Base-by-base conservation (phyloP, 2,888 invertebrate genomes). In the Cephus spinipes region DNA sequence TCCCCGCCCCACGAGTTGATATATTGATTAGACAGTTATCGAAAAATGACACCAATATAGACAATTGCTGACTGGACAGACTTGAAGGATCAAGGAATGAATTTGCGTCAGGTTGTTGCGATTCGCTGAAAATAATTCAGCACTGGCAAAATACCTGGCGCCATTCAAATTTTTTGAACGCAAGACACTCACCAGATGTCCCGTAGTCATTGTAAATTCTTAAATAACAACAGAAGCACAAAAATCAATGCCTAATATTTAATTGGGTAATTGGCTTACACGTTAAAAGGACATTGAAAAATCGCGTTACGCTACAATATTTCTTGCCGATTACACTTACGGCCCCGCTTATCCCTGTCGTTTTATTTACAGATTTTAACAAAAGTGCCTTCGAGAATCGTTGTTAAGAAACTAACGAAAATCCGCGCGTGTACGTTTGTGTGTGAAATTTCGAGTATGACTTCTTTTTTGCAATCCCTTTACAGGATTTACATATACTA, bases 251-350 rank as follows among this genome's bases (percentile, higher is more conserved):
- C 86, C 88, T 89, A 89, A 89, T 89, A 89, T 68, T 33, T 78
- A 85, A 89, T 87, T 88, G 87, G 89, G 74, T 89, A 87, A 87
- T 55, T 86, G 88, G 87, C 88, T 88, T 90, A 90, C 87, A 90
- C 83, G 87, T 89, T 87, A 87, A 88, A 90, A 90, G 90, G 90
- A 91, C 90, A 90, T 90, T 91, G 90, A 91, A 91, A 91, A 90
- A 91, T 90, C 86, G 68, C 87, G 88, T 87, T 90, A 90, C 85
- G 86, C 87, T 89, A 90, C 86, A 87, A 85, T 89, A 80, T 32
- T 83, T 90, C 86, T 87, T 89, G 89, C 84, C 85, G 87, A 88
- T 88, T 90, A 90, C 85, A 82, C 85, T 87, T 88, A 78, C 75
- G n/a, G 11, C 31, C 32, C n/a, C 15, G 11, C 23, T 30, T 35